Percentiles rank a stretch among this genome's conserved stretches.
Conservation (phyloP, 2,888 invertebrate species). For the Masnerella sp. region DNA sequence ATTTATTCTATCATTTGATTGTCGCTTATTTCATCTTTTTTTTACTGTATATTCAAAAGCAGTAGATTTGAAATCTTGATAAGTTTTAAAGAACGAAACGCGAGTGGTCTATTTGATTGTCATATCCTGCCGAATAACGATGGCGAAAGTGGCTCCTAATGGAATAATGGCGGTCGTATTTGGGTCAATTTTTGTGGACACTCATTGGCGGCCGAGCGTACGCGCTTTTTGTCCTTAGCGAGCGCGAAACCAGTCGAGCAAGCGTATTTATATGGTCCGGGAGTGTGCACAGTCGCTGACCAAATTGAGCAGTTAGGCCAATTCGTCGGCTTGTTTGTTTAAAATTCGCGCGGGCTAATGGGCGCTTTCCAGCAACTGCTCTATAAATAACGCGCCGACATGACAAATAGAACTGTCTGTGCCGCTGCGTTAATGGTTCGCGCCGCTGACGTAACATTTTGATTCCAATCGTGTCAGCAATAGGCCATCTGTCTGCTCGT, state of each 20-base stretch:
- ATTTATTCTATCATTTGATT: no score
- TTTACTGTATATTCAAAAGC: no score
- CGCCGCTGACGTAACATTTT: conserved; percentile 31
- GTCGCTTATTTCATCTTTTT: no score
- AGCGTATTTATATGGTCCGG: conserved; percentile 31
- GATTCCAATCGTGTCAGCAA: conserved; percentile 34
- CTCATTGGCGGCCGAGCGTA: conserved; percentile 10
- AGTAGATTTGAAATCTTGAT: no score
- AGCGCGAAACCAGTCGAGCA: conserved; percentile 19
- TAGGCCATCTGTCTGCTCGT: conserved; percentile 30
- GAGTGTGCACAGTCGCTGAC: conserved; percentile 7
- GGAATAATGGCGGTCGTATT: conserved; percentile 32
- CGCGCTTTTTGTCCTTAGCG: conserved; percentile 16
- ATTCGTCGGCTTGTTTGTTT: conserved; percentile 22
- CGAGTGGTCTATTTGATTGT: neutral
- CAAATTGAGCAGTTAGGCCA: conserved; percentile 28
- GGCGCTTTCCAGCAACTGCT: conserved; percentile 14
- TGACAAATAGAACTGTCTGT: conserved; percentile 27
- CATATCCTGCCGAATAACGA: neutral
- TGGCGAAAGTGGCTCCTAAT: conserved; percentile 37
- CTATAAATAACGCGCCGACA: conserved; percentile 27
- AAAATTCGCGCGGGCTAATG: conserved; percentile 17
- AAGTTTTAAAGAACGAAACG: no score
- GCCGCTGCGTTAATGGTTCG: conserved; percentile 27
- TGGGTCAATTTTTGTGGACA: conserved; percentile 48